Conservation (phyloP, 2,797 vertebrate species). For the Acanthurus lineatus region DNA sequence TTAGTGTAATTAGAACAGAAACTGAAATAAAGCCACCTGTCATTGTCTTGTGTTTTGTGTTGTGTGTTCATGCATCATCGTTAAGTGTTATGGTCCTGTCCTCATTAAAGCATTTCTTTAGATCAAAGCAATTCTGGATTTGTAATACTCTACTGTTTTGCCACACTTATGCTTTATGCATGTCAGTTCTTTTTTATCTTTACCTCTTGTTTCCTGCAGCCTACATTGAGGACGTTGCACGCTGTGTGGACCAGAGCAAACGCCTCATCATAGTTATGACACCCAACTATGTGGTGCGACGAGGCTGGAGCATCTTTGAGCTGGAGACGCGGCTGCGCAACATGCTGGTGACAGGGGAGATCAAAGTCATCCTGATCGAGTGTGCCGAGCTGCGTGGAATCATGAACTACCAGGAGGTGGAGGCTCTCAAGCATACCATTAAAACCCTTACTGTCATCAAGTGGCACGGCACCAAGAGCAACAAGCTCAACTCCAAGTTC, state of each 20-base stretch:
- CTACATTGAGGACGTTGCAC: constrained; percentile 98
- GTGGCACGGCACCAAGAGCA: constrained; percentile 97
- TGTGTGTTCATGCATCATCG: constrained; percentile 62
- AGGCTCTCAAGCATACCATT: constrained; percentile 98
- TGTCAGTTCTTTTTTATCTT: neutral
- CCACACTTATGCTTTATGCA: constrained; percentile 1
- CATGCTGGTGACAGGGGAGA: constrained; percentile 97
- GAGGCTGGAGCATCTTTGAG: constrained; percentile 99
- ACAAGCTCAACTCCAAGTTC: constrained; percentile 98
- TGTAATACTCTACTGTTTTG: neutral
- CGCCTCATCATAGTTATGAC: constrained; percentile 99
- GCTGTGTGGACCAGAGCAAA: constrained; percentile 99
- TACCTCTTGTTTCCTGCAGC: constrained; percentile 75
- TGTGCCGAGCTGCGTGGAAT: constrained; percentile 97
- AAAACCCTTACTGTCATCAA: constrained; percentile 98
- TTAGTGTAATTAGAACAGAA: neutral
- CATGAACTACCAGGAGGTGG: constrained; percentile 99
- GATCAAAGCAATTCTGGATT: constrained; percentile 9
- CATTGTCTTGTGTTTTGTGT: constrained; percentile 75
- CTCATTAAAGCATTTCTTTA: constrained; percentile 25
- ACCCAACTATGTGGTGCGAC: constrained; percentile 96
- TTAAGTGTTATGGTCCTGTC: constrained; percentile 41
- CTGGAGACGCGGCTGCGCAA: constrained; percentile 97
- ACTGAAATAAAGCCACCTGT: constrained; percentile 37
- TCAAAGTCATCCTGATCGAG: constrained; percentile 99